These are phyloP conservation scores for Recurvirostra avosetta DNA, from an alignment of 2,113 vertebrate species.

Conservation along the genomic window DNA sequence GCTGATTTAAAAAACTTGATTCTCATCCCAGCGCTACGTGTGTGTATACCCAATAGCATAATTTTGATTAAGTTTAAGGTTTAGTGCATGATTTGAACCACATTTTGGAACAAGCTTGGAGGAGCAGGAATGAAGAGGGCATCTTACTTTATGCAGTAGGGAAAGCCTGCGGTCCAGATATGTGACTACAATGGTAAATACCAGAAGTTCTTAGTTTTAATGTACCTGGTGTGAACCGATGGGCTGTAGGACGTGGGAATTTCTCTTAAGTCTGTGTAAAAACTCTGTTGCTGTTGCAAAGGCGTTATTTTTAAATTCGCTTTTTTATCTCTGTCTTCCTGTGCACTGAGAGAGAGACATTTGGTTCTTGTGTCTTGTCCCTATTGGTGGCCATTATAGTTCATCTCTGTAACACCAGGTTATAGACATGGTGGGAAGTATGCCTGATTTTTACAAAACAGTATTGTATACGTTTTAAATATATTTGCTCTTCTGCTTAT, in stretches of 20 bases:
- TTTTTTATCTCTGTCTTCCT: not conserved
- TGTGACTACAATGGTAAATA: not conserved
- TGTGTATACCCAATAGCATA: not conserved
- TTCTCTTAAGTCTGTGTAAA: not conserved
- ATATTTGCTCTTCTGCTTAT: not conserved
- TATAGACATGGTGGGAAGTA: not conserved
- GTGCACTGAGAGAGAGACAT: not conserved
- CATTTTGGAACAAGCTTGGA: not conserved
- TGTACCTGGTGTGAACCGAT: not conserved
- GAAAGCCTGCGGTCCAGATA: not conserved
- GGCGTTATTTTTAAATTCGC: not conserved
- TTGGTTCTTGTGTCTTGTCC: not conserved
- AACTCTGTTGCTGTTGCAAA: not conserved
- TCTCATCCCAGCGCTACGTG: rapidly evolving
- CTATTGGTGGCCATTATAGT: not conserved
- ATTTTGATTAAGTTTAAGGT: not conserved
- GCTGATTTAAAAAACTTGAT: not conserved
- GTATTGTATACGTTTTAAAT: not conserved
- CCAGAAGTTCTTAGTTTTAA: not conserved
- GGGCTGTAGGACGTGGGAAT: not conserved
- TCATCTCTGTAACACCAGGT: not conserved
- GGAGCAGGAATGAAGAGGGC: not conserved
- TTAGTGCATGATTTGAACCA: not conserved
- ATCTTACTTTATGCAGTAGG: not conserved
- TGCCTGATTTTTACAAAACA: not conserved